Evolutionary conservation across 2,797 vertebrate species (phyloP).

Genomic region (Anisognathus igniventris): DNA sequence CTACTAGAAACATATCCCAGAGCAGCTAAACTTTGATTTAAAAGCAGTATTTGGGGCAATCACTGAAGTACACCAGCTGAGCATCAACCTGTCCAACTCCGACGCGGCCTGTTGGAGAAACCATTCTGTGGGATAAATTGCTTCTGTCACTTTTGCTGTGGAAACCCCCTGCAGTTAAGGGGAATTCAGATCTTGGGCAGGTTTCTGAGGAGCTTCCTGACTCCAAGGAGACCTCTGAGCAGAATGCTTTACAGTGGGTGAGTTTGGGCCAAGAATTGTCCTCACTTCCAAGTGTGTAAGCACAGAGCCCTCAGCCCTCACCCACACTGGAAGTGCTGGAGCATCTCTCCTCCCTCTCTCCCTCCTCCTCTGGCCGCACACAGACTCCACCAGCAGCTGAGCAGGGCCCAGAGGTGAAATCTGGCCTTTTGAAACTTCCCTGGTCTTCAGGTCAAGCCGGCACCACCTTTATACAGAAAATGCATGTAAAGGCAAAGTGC

Average conservation of each 20-base stretch:
- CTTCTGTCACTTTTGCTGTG: neutral
- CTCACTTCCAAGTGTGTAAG: neutral
- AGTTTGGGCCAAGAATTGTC: neutral
- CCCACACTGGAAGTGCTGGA: neutral
- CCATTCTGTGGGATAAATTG: neutral
- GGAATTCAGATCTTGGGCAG: neutral
- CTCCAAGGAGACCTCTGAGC: neutral
- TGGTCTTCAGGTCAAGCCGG: neutral
- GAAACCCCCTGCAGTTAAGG: neutral
- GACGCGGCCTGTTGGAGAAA: rapidly evolving
- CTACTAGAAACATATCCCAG: neutral
- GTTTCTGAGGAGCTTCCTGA: neutral
- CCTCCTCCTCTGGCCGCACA: neutral
- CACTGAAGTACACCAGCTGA: neutral
- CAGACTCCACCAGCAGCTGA: neutral
- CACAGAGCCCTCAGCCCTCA: neutral
- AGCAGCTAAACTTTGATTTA: neutral
- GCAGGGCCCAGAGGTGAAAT: neutral
- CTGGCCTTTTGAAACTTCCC: neutral
- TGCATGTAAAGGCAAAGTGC: neutral
- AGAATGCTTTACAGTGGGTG: neutral
- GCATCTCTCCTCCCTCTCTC: neutral
- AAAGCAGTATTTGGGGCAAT: neutral
- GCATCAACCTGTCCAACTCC: neutral
- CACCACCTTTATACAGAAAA: neutral